phyloP scores from a whole-genome alignment of 2,888 invertebrate genomes.

The Diloba caeruleocephala region DNA sequence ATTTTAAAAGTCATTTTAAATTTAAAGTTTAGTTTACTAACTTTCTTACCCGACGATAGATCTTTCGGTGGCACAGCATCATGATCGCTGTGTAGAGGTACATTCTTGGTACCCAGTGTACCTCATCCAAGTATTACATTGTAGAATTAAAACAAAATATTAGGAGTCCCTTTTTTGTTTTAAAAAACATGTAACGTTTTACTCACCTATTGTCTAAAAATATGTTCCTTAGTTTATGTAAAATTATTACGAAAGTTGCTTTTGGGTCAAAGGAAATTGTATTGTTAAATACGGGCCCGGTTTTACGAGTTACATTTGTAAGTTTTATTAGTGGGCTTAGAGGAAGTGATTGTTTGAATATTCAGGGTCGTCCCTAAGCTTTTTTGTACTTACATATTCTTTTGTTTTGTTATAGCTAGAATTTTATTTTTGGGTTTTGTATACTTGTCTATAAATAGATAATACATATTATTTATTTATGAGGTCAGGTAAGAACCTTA shows the following conservation, averaged over 20 bases:
- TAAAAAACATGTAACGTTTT: slow-evolving; percentile 12
- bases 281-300: slow-evolving; percentile 44
- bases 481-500: neutral
- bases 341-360: slow-evolving; percentile 50
- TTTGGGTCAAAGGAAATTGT: slow-evolving; percentile 57
- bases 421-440: slow-evolving; percentile 1
- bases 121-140: too few relatives aligned
- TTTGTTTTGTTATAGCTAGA: slow-evolving; percentile 23
- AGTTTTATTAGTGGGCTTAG: slow-evolving; percentile 32
- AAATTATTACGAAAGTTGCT: slow-evolving; percentile 49
- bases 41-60: too few relatives aligned
- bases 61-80: too few relatives aligned
- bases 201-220: slow-evolving; percentile 50
- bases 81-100: too few relatives aligned
- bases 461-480: neutral
- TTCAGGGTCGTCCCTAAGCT: slow-evolving; percentile 29
- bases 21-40: too few relatives aligned
- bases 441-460: neutral
- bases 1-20: too few relatives aligned
- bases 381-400: slow-evolving; percentile 21
- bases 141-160: slow-evolving; percentile 1
- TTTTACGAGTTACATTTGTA: slow-evolving; percentile 45
- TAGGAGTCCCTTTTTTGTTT: slow-evolving; percentile 3
- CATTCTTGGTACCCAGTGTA: too few relatives aligned
- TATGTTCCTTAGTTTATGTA: slow-evolving; percentile 48